Evolutionary conservation across 2,888 invertebrate species (phyloP).

Genomic region (Agonopterix heracliana): DNA sequence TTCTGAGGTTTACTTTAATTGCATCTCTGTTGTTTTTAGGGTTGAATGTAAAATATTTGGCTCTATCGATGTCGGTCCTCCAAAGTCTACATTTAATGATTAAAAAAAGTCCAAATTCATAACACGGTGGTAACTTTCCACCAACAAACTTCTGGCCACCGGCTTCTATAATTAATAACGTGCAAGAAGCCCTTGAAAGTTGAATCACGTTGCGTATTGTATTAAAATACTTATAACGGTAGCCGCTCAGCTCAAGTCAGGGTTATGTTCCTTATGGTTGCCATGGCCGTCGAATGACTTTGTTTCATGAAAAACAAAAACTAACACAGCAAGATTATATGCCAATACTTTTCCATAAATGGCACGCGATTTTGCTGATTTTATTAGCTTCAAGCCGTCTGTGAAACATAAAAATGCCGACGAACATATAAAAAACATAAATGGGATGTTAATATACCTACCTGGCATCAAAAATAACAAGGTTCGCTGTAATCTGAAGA

Average conservation of each 20-base stretch:
- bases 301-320: not conserved
- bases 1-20: too few species aligned
- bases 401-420: not conserved
- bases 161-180: too few species aligned
- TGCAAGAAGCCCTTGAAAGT: not conserved
- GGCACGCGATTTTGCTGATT: conserved; percentile 2
- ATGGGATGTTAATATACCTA: too few species aligned
- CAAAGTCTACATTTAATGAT: too few species aligned
- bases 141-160: too few species aligned
- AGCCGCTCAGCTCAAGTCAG: not conserved
- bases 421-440: not conserved
- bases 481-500: too few species aligned
- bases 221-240: not conserved
- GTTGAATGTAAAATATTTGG: too few species aligned
- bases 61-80: too few species aligned
- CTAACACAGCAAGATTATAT: conserved; percentile 1
- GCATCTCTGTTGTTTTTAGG: too few species aligned
- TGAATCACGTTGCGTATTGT: not conserved
- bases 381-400: not conserved
- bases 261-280: not conserved
- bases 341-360: conserved; percentile 4
- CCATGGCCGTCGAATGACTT: not conserved
- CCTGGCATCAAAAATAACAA: too few species aligned
- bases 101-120: too few species aligned
- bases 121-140: too few species aligned